phyloP scores from a whole-genome alignment of 2,888 invertebrate species.

The Eremobia ochroleuca region DNA sequence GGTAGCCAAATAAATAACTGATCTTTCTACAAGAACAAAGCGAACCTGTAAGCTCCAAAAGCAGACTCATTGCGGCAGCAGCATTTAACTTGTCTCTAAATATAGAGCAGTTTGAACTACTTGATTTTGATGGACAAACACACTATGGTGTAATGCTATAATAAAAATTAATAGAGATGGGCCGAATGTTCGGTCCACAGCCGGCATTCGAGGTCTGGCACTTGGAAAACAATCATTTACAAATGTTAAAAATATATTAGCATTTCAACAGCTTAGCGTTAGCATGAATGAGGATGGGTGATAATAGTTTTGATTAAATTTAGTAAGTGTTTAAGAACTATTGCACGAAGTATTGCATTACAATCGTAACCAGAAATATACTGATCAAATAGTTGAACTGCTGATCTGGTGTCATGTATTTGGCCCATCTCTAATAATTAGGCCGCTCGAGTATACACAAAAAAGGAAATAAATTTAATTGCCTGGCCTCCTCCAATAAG shows the following conservation, averaged over 20 bases:
- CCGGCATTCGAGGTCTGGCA: background rate
- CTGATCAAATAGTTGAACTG: background rate
- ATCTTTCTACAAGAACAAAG: constrained; percentile 18
- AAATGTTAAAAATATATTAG: background rate
- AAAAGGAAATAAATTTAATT: constrained; percentile 45
- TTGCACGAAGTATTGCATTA: background rate
- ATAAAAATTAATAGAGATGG: constrained; percentile 55
- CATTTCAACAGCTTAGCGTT: constrained; percentile 11
- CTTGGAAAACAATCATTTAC: background rate
- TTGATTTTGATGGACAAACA: constrained; percentile 28
- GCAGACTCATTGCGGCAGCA: constrained; percentile 49
- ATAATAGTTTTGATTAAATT: constrained; percentile 7
- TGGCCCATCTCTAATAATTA: constrained; percentile 60
- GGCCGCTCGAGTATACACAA: constrained; percentile 45
- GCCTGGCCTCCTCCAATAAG: constrained; percentile 58
- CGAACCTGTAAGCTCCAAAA: constrained; percentile 45
- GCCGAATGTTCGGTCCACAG: constrained; percentile 16
- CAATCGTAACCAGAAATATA: background rate
- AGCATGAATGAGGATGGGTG: constrained; percentile 16
- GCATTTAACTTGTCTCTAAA: constrained; percentile 20
- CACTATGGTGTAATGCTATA: constrained; percentile 29
- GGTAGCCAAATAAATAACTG: constrained; percentile 12
- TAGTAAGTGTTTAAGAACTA: constrained; percentile 10
- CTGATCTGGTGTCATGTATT: constrained; percentile 5
- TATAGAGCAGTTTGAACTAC: constrained; percentile 36